Conservation (phyloP, 2,113 vertebrate genomes). For the Pitta sordida region DNA sequence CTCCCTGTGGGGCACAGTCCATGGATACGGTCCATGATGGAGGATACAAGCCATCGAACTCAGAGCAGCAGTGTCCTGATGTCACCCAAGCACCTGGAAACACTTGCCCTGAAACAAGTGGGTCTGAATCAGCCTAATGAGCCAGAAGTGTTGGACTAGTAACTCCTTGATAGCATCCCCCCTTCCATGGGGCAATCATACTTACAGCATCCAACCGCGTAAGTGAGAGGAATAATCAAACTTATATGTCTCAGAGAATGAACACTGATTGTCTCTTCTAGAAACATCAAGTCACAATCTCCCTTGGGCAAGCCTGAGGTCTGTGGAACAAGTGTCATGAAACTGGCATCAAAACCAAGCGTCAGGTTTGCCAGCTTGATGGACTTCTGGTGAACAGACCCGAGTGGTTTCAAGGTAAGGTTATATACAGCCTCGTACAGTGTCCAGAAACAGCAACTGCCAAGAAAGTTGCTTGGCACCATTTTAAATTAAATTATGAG, state of each 20-base stretch:
- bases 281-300: neutral
- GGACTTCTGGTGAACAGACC: neutral
- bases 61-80: neutral
- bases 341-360: neutral
- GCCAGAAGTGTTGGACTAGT: neutral
- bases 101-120: neutral
- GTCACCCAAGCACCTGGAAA: neutral
- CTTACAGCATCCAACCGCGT: neutral
- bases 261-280: neutral
- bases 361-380: neutral
- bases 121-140: neutral
- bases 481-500: neutral
- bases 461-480: neutral
- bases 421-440: neutral
- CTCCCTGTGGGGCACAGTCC: too few species aligned
- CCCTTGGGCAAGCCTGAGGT: neutral
- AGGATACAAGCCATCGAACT: neutral
- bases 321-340: neutral
- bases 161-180: neutral
- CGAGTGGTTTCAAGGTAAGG: neutral
- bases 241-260: neutral
- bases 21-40: accelerated
- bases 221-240: neutral
- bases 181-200: accelerated
- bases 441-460: neutral